phyloP scores from a whole-genome alignment of 2,888 invertebrate species.

The Myopa tessellatipennis region DNA sequence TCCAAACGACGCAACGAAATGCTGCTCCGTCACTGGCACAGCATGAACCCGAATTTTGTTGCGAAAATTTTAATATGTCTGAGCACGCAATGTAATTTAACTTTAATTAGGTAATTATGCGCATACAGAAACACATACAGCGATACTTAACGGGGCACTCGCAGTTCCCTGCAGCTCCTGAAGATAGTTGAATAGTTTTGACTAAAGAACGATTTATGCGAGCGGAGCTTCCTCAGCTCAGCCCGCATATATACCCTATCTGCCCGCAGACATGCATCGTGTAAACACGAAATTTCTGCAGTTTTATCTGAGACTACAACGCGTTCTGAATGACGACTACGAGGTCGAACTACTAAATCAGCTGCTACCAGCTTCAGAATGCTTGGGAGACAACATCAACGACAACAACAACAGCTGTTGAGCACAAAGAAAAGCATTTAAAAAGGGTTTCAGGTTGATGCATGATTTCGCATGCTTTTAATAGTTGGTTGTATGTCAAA shows the following conservation, averaged over 20 bases:
- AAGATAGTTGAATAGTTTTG: background rate
- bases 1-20: too few species aligned
- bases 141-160: background rate
- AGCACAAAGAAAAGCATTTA: background rate
- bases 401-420: background rate
- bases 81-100: slow-evolving; percentile 69
- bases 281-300: slow-evolving; percentile 14
- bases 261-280: slow-evolving; percentile 11
- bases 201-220: slow-evolving; percentile 27
- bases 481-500: background rate
- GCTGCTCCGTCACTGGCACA: too few species aligned
- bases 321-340: background rate
- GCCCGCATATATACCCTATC: background rate
- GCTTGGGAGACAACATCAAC: background rate
- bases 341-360: background rate
- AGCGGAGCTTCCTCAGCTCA: background rate
- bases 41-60: slow-evolving; percentile 32
- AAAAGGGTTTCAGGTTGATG: background rate
- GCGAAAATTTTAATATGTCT: slow-evolving; percentile 67
- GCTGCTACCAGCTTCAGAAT: background rate
- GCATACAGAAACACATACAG: slow-evolving; percentile 54
- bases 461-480: slow-evolving; percentile 22
- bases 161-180: background rate
- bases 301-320: background rate
- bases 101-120: slow-evolving; percentile 69